Evolutionary conservation across 2,888 invertebrate genomes (phyloP).

Genomic region (Ashinkailepas kermadecensis): DNA sequence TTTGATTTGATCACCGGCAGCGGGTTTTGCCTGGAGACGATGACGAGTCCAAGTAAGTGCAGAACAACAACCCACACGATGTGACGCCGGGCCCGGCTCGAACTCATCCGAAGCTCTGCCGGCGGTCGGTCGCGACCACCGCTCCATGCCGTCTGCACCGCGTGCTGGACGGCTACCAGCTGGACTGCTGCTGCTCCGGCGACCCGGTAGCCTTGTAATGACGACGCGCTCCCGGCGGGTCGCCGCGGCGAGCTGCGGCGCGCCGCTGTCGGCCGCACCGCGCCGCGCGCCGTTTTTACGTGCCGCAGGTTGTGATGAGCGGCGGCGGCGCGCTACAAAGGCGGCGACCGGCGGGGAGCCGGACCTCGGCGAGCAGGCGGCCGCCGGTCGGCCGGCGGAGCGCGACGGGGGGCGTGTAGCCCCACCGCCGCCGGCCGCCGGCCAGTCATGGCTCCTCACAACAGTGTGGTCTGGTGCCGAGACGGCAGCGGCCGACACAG

Average conservation of each 20-base stretch:
- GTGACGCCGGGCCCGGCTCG: too few relatives aligned
- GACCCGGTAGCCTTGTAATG: slow-evolving; percentile 13
- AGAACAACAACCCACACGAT: too few relatives aligned
- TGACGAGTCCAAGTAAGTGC: too few relatives aligned
- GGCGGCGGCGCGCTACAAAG: slow-evolving; percentile 10
- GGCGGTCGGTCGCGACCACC: too few relatives aligned
- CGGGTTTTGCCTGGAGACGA: too few relatives aligned
- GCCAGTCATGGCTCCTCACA: neutral
- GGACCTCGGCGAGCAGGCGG: neutral
- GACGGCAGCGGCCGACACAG: neutral
- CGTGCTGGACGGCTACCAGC: neutral
- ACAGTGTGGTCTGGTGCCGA: neutral
- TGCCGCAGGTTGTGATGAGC: slow-evolving; percentile 5
- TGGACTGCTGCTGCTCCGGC: neutral
- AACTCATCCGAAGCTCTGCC: too few relatives aligned
- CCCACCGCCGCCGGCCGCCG: neutral
- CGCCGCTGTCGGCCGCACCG: neutral
- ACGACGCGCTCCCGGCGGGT: neutral
- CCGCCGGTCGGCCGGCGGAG: neutral
- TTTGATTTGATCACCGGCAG: too few relatives aligned
- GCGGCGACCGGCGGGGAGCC: neutral
- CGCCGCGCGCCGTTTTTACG: slow-evolving; percentile 17
- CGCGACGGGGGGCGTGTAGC: neutral
- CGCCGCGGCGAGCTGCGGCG: neutral
- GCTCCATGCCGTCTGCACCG: too few relatives aligned